These are phyloP conservation scores for Anagyrus pseudococci DNA, from an alignment of 2,888 invertebrate genomes.

Conservation along the genomic window DNA sequence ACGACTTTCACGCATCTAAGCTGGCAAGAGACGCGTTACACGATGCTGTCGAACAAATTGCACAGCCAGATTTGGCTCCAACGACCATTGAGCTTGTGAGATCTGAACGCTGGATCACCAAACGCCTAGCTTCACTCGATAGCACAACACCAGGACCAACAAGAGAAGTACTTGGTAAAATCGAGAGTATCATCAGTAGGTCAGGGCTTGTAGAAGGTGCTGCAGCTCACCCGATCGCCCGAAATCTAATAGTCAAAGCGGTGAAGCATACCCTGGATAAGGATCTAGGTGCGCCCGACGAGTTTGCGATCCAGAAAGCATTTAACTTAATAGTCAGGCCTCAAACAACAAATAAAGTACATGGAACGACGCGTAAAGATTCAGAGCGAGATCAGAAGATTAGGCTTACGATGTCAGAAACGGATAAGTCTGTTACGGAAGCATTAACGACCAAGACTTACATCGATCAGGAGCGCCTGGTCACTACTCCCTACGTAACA, in stretches of 20 bases:
- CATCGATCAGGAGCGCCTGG: neutral
- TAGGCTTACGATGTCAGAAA: neutral
- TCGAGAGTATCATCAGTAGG: slow-evolving; percentile 36
- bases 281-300: slow-evolving; percentile 31
- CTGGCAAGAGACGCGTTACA: slow-evolving; percentile 8
- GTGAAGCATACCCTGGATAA: slow-evolving; percentile 42
- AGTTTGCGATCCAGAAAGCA: slow-evolving; percentile 40
- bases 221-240: slow-evolving; percentile 38
- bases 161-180: slow-evolving; percentile 26
- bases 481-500: neutral
- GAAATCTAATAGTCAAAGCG: slow-evolving; percentile 49
- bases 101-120: slow-evolving; percentile 1
- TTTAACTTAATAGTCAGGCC: slow-evolving; percentile 32
- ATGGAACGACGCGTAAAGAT: neutral
- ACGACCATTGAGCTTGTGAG: neutral
- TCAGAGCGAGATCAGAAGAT: neutral
- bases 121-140: neutral
- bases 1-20: neutral
- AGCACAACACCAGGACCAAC: neutral
- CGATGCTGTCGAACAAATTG: slow-evolving; percentile 10
- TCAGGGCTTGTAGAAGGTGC: slow-evolving; percentile 41
- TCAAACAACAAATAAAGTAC: neutral
- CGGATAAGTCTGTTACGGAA: neutral
- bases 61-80: slow-evolving; percentile 4
- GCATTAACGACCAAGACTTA: neutral